These are phyloP conservation scores for Ashinkailepas kermadecensis DNA, from an alignment of 2,888 invertebrate species.

Conservation along the genomic window DNA sequence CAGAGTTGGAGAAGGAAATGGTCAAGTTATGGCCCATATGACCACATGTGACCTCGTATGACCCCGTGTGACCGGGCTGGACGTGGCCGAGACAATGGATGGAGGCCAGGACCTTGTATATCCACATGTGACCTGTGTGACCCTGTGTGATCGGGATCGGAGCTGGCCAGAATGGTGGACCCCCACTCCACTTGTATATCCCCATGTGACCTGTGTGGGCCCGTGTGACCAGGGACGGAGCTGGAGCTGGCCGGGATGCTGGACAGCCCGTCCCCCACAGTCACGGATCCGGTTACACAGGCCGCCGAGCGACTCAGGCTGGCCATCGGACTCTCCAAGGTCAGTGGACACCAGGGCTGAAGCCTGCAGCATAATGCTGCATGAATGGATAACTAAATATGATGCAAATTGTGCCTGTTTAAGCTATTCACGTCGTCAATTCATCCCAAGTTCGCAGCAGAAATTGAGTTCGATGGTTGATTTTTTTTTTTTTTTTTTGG, in stretches of 20 bases:
- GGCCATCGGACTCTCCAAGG: constrained; percentile 5
- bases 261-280: not conserved
- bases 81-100: not conserved
- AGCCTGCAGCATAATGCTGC: too few species aligned
- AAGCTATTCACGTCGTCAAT: too few species aligned
- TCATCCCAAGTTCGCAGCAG: too few species aligned
- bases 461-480: too few species aligned
- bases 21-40: not conserved
- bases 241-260: constrained; percentile 19
- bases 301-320: not conserved
- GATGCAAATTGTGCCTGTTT: too few species aligned
- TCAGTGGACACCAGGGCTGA: not conserved
- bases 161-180: not conserved
- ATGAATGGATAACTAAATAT: too few species aligned
- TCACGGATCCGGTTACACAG: not conserved
- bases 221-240: not conserved
- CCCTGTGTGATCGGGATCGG: too few species aligned
- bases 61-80: not conserved
- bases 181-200: not conserved
- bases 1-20: too few species aligned
- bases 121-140: not conserved
- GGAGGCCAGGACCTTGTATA: not conserved
- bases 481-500: too few species aligned
- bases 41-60: not conserved
- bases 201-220: too few species aligned